These are phyloP conservation scores for Bucorvus abyssinicus DNA, from an alignment of 2,797 vertebrate genomes.

Conservation along the genomic window DNA sequence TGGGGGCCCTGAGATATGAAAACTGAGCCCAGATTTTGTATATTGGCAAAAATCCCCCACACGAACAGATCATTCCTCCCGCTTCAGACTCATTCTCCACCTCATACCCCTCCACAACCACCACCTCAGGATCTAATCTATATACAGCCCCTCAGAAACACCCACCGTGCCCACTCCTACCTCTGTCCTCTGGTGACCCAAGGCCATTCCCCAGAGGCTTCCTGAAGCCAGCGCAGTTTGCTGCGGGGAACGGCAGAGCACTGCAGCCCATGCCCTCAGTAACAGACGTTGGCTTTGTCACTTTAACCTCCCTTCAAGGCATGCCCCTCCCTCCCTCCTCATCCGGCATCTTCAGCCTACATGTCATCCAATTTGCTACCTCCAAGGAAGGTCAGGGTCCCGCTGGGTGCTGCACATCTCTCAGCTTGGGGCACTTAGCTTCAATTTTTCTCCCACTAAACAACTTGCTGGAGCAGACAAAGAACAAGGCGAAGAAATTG, in stretches of 20 bases:
- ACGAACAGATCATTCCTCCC: background rate
- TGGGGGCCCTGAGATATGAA: background rate
- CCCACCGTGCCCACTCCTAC: accelerated
- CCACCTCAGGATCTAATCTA: background rate
- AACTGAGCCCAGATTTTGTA: background rate
- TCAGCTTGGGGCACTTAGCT: slow-evolving; percentile 54
- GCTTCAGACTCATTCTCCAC: background rate
- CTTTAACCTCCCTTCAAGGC: slow-evolving; percentile 78
- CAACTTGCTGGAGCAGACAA: background rate
- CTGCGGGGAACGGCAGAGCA: slow-evolving; percentile 73
- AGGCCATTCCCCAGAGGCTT: background rate
- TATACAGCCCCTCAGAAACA: accelerated
- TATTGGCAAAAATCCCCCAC: background rate
- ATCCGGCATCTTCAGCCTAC: slow-evolving; percentile 63
- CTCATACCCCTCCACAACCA: background rate
- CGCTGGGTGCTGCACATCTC: slow-evolving; percentile 56
- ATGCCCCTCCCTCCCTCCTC: slow-evolving; percentile 72
- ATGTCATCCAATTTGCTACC: slow-evolving; percentile 77
- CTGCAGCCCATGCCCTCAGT: slow-evolving; percentile 80
- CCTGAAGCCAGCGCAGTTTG: slow-evolving; percentile 31
- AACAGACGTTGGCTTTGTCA: slow-evolving; percentile 89
- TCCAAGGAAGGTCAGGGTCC: slow-evolving; percentile 76
- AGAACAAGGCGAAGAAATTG: background rate
- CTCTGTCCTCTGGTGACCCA: background rate
- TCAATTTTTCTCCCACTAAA: slow-evolving; percentile 30